A percentile compares a stretch with the other conserved stretches of the same genome.
Conservation (phyloP, 1,140 invertebrate genomes). For the Potamilus streckersoni region DNA sequence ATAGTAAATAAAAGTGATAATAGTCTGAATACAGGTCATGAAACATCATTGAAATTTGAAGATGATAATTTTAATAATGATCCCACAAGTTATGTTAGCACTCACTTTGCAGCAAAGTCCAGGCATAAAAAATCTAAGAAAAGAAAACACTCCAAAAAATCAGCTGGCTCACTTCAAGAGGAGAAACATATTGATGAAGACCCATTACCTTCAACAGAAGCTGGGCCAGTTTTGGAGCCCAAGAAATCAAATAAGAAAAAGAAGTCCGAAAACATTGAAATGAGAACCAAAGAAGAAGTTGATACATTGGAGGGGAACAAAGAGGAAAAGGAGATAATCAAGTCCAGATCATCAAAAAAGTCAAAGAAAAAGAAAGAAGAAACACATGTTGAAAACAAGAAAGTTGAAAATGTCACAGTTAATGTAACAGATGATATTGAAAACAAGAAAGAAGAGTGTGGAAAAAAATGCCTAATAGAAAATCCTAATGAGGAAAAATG, state of each 20-base stretch:
- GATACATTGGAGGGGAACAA: slow-evolving; percentile 6
- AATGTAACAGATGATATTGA: background rate
- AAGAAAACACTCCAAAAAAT: background rate
- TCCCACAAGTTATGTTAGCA: no score
- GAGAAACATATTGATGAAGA: background rate
- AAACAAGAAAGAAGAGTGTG: background rate
- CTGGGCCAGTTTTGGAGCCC: slow-evolving; percentile 13
- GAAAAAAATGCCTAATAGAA: slow-evolving; percentile 12
- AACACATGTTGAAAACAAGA: slow-evolving; percentile 6
- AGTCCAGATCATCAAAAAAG: slow-evolving; percentile 23
- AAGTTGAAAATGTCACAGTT: background rate
- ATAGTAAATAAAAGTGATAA: no score
- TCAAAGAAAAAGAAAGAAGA: slow-evolving; percentile 22
- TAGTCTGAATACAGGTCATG: no score
- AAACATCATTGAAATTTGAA: no score
- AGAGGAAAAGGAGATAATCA: slow-evolving; percentile 22
- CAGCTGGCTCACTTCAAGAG: background rate
- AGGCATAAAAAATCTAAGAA: background rate
- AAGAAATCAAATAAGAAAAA: slow-evolving; percentile 31
- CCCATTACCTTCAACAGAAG: background rate
- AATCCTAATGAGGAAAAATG: slow-evolving; percentile 15
- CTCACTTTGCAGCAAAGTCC: background rate
- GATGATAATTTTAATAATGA: no score
- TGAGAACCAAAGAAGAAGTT: background rate
- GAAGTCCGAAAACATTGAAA: background rate